Conservation (phyloP, 1,140 invertebrate species). For the Apis laboriosa region DNA sequence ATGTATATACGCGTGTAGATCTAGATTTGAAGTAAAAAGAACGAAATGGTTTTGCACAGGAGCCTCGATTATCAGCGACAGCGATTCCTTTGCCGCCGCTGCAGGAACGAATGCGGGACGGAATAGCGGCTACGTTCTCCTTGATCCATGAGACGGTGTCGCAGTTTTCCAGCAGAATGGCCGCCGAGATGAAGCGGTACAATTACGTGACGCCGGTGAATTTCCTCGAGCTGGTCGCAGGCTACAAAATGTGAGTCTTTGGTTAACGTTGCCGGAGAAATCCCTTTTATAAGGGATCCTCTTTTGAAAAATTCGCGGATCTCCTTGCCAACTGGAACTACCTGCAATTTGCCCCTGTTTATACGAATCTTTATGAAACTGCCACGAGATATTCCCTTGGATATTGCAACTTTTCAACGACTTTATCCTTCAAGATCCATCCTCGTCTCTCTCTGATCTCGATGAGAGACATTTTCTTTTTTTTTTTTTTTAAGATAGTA, state of each 20-base stretch:
- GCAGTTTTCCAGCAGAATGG: conserved; percentile 86
- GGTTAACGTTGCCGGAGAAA: background rate
- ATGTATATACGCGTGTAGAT: too few species aligned
- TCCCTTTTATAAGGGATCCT: background rate
- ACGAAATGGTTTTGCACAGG: conserved; percentile 24
- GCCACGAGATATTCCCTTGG: background rate
- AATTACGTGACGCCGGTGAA: conserved; percentile 94
- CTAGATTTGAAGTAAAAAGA: too few species aligned
- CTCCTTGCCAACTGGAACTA: background rate
- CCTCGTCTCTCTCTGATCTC: too few species aligned
- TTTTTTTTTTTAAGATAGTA: too few species aligned
- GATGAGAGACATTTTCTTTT: too few species aligned
- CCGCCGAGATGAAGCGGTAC: conserved; percentile 87
- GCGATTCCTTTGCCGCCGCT: conserved; percentile 59
- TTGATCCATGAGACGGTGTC: conserved; percentile 89
- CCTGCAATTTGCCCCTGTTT: background rate
- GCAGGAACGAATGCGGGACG: conserved; percentile 84
- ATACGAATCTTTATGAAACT: background rate
- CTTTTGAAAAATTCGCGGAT: background rate
- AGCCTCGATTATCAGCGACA: conserved; percentile 44
- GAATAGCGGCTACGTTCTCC: conserved; percentile 87
- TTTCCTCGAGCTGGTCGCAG: conserved; percentile 90
- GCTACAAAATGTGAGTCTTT: conserved; percentile 87
- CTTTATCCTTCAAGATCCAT: too few species aligned
- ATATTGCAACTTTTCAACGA: background rate